phyloP scores from a whole-genome alignment of 2,888 invertebrate species.

The Siphlonurus alternatus region DNA sequence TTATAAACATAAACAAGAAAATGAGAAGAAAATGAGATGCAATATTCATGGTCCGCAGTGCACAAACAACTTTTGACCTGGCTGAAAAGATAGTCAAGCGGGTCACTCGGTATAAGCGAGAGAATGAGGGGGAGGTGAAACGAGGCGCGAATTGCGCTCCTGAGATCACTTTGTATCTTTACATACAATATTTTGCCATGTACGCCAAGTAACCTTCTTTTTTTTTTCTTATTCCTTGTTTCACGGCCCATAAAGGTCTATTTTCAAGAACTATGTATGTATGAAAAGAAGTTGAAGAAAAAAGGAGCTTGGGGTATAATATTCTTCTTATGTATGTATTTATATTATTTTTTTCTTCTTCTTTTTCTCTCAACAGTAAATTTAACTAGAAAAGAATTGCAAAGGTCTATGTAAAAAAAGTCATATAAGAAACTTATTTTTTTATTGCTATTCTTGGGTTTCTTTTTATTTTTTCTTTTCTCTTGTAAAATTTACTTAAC shows the following conservation, averaged over 20 bases:
- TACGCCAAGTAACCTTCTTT: background rate
- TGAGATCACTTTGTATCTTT: constrained; percentile 1
- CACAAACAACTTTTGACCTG: background rate
- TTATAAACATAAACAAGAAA: background rate
- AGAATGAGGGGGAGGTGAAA: background rate
- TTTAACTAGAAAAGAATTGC: background rate
- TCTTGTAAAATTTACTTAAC: no score
- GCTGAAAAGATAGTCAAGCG: background rate
- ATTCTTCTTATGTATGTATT: background rate
- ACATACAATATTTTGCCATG: background rate
- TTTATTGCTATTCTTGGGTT: background rate
- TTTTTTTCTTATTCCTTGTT: background rate
- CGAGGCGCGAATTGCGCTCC: background rate
- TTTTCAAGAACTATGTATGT: background rate
- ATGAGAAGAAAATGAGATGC: background rate
- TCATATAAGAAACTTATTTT: background rate
- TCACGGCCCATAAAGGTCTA: background rate
- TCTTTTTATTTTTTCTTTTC: background rate
- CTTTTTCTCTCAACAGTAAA: background rate
- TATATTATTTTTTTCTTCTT: background rate
- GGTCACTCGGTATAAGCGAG: background rate
- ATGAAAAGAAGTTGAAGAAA: background rate
- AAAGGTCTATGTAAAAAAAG: background rate
- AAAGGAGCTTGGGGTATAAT: background rate
- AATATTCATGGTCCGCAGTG: background rate